Percentiles rank a stretch among this genome's conserved stretches.
These are phyloP conservation scores for Enteromius mattozi DNA, from an alignment of 2,797 vertebrate species.

Conservation along the genomic window DNA sequence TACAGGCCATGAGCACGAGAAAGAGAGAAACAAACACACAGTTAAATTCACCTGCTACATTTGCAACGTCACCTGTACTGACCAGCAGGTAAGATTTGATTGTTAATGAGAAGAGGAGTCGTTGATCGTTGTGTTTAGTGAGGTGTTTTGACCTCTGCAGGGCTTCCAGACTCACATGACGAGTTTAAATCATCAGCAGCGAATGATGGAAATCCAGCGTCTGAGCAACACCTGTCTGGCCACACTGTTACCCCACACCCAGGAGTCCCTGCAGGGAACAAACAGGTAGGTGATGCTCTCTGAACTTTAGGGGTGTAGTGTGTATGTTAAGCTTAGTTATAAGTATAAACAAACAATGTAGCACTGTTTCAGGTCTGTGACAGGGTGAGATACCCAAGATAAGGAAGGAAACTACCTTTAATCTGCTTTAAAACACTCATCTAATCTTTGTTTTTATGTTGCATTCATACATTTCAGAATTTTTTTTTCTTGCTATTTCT, in stretches of 20 bases:
- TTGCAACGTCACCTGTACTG: slow-evolving; percentile 83
- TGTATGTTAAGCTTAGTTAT: background rate
- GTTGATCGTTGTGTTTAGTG: background rate
- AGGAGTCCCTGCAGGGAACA: slow-evolving; percentile 35
- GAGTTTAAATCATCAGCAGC: slow-evolving; percentile 84
- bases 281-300: slow-evolving; percentile 32
- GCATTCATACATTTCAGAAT: too few relatives aligned
- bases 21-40: slow-evolving; percentile 53
- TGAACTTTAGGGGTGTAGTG: background rate
- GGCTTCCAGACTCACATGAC: slow-evolving; percentile 91
- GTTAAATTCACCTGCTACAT: slow-evolving; percentile 87
- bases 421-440: background rate
- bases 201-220: slow-evolving; percentile 85
- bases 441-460: background rate
- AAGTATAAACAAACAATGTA: background rate
- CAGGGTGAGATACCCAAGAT: background rate
- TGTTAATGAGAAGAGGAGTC: background rate
- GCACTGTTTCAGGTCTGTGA: background rate
- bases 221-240: slow-evolving; percentile 82
- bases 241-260: slow-evolving; percentile 74
- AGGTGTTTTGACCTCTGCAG: slow-evolving; percentile 67
- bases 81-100: slow-evolving; percentile 79
- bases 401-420: background rate
- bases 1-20: slow-evolving; percentile 57
- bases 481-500: too few relatives aligned